Evolutionary conservation across 1,140 invertebrate genomes (phyloP).

Genomic region (Drosophila ohnishii): DNA sequence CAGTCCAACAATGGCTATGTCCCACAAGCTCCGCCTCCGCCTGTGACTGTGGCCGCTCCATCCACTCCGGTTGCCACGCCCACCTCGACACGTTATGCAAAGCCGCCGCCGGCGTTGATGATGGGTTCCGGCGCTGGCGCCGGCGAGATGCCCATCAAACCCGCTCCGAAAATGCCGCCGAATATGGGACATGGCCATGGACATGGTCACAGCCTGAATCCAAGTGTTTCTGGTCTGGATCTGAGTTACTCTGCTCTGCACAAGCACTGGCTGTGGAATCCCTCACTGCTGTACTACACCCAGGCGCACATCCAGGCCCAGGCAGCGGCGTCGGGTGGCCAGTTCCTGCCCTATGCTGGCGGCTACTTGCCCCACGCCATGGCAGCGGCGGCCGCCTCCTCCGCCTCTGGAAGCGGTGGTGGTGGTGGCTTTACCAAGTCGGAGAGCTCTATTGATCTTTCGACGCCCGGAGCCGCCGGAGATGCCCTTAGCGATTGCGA

Average conservation of each 20-base stretch:
- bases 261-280: conserved; percentile 83
- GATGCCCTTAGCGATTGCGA: conserved; percentile 75
- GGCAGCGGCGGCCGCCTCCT: conserved; percentile 50
- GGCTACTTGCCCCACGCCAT: conserved; percentile 58
- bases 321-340: conserved; percentile 50
- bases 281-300: conserved; percentile 77
- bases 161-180: conserved; percentile 59
- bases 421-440: conserved; percentile 68
- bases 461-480: conserved; percentile 48
- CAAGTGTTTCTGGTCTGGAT: conserved; percentile 57
- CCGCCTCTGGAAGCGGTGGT: conserved; percentile 12
- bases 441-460: conserved; percentile 78
- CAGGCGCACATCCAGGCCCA: conserved; percentile 76
- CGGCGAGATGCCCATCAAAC: conserved; percentile 62
- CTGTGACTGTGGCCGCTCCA: conserved; percentile 4
- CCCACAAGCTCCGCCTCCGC: conserved; percentile 27
- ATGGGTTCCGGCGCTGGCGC: conserved; percentile 6
- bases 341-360: conserved; percentile 67
- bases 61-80: conserved; percentile 11
- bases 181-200: conserved; percentile 35
- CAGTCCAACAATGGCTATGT: conserved; percentile 44
- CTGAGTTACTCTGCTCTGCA: conserved; percentile 72
- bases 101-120: conserved; percentile 37
- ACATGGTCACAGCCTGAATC: conserved; percentile 25
- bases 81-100: conserved; percentile 35